Conservation (phyloP, 2,113 vertebrate species). For the Casuarius casuarius region DNA sequence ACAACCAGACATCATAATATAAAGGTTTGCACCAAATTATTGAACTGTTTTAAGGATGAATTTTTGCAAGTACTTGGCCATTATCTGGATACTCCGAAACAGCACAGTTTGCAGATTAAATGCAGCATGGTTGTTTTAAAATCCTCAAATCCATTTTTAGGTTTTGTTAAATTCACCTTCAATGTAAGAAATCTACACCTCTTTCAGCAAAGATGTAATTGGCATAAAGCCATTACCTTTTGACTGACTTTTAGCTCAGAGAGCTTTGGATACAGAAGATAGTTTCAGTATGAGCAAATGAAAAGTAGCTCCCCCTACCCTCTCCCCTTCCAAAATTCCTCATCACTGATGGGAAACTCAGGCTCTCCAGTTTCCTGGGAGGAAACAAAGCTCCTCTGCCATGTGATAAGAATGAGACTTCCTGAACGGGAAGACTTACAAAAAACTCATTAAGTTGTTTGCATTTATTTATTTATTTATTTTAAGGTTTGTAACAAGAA, state of each 20-base stretch:
- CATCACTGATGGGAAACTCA: not conserved
- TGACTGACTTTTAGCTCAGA: not conserved
- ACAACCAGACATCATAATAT: not conserved
- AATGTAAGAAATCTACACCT: not conserved
- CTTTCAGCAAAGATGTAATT: not conserved
- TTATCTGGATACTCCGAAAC: not conserved
- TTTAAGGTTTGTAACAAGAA: not conserved
- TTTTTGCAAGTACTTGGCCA: not conserved
- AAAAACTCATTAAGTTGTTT: not conserved
- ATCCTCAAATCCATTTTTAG: not conserved
- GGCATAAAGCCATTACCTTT: not conserved
- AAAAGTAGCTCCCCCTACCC: not conserved
- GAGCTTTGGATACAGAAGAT: not conserved
- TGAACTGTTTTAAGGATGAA: not conserved
- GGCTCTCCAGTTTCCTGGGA: not conserved
- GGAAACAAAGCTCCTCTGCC: not conserved
- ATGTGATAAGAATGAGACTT: not conserved
- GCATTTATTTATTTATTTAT: not conserved
- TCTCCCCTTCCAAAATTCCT: not conserved
- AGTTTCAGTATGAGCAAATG: not conserved
- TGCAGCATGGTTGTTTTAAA: not conserved
- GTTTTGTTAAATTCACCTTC: not conserved
- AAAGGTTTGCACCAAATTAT: not conserved
- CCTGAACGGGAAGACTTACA: not conserved
- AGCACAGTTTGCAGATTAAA: not conserved